Evolutionary conservation across 1,140 invertebrate species (phyloP), one percentile per base, ranked within the genome.

Genomic region (Papilio machaon): DNA sequence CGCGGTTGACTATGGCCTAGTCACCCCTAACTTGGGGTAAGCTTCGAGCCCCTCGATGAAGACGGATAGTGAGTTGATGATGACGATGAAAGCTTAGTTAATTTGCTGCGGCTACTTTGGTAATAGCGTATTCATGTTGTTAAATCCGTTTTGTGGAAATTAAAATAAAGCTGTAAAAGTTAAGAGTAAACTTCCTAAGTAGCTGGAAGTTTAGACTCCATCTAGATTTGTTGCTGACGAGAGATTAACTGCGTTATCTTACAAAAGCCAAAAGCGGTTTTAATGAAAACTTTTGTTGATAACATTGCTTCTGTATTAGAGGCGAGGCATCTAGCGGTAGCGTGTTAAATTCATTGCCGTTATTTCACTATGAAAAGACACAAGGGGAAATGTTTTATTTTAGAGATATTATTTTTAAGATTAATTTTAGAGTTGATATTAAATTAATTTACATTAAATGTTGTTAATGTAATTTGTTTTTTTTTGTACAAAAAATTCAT

Each of bases 231-330:
- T 70, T 70, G 64, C 64, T 35, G 64, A 38, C 64, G 64, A 70
- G 30, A 70, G 64, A 70, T 70, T 70, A 70, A 70, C 64, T 70
- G 30, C 64, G 64, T 70, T 70, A 70, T 70, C 64, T 70, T 70
- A 17, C 64, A 70, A 70, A 70, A 38, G 64, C 64, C 64, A 38
- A 70, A 70, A 70, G 64, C 64, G 30, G 64, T 70, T 70, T 70
- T 70, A 70, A 70, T 70, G 38, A 70, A 70, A 70, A 70, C 11
- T 70, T 70, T 70, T 70, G 64, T 70, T 70, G 64, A 70, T 70
- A 38, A 70, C 30, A 70, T 35, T 70, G 64, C 64, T 38, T 70
- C 30, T 70, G 30, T 70, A 17, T 70, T 30, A 64, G 23, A 70
- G 30, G 23, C 23, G 64, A 70, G 13, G 30, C 11, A 38, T 38